phyloP scores from a whole-genome alignment of 2,113 vertebrate species.

The Picathartes gymnocephalus region DNA sequence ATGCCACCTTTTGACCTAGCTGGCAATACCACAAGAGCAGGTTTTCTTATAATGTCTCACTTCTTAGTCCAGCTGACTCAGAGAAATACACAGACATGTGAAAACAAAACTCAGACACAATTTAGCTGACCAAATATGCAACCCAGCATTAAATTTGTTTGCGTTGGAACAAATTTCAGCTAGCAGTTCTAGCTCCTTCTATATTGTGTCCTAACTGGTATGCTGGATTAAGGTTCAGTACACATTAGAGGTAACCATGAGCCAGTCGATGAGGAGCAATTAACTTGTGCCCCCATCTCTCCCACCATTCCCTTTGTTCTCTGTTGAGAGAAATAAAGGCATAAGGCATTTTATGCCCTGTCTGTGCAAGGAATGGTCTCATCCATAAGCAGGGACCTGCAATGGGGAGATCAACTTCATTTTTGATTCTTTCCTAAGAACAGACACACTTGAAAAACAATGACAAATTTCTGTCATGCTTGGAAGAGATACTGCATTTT shows the following conservation, averaged over 20 bases:
- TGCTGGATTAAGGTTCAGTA: background rate
- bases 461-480: background rate
- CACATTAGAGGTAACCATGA: background rate
- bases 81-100: background rate
- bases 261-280: background rate
- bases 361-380: background rate
- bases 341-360: background rate
- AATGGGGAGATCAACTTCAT: background rate
- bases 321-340: background rate
- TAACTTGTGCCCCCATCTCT: background rate
- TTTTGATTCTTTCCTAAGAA: background rate
- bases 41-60: background rate
- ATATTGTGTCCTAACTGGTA: background rate
- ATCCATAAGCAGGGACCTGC: background rate
- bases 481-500: background rate
- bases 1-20: background rate
- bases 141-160: constrained; percentile 1
- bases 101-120: constrained; percentile 8
- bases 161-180: background rate
- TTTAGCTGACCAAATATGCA: background rate
- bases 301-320: background rate
- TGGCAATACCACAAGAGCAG: background rate
- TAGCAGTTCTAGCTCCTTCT: background rate
- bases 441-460: background rate
- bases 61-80: constrained; percentile 1